Conservation (phyloP, 2,888 invertebrate species). For the Ceramica pisi region DNA sequence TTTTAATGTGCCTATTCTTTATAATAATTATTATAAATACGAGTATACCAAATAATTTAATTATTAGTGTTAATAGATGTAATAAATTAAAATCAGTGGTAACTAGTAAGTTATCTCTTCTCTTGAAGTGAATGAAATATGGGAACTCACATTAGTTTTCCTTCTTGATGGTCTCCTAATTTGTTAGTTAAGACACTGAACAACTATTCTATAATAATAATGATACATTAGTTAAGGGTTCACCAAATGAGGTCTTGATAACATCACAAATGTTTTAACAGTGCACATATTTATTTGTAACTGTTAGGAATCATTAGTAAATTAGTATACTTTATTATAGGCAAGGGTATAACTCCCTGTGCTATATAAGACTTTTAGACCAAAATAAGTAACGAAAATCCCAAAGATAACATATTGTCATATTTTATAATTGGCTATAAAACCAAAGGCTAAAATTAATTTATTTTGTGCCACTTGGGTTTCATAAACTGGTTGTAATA, state of each 20-base stretch:
- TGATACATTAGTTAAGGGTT: conserved; percentile 64
- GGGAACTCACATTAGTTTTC: conserved; percentile 59
- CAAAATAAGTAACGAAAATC: conserved; percentile 69
- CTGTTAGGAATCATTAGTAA: conserved; percentile 57
- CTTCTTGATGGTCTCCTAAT: conserved; percentile 78
- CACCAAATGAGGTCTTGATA: conserved; percentile 62
- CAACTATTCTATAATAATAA: conserved; percentile 70
- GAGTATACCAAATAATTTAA: conserved; percentile 86
- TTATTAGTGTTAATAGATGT: conserved; percentile 68
- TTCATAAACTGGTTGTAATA: conserved; percentile 82
- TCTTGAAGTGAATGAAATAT: conserved; percentile 49
- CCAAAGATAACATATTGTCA: conserved; percentile 73
- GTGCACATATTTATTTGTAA: conserved; percentile 71
- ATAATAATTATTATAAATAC: conserved; percentile 75
- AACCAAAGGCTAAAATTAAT: conserved; percentile 83
- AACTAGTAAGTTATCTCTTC: conserved; percentile 47
- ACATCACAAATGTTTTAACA: conserved; percentile 76
- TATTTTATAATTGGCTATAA: conserved; percentile 81
- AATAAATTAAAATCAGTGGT: conserved; percentile 57
- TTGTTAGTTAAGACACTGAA: conserved; percentile 78
- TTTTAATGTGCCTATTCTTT: conserved; percentile 87
- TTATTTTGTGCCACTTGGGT: conserved; percentile 85
- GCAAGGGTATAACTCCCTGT: conserved; percentile 50
- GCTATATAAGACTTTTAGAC: conserved; percentile 62
- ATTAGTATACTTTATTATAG: conserved; percentile 58